phyloP scores from a whole-genome alignment of 2,888 invertebrate species.

The Lycophotia porphyrea region DNA sequence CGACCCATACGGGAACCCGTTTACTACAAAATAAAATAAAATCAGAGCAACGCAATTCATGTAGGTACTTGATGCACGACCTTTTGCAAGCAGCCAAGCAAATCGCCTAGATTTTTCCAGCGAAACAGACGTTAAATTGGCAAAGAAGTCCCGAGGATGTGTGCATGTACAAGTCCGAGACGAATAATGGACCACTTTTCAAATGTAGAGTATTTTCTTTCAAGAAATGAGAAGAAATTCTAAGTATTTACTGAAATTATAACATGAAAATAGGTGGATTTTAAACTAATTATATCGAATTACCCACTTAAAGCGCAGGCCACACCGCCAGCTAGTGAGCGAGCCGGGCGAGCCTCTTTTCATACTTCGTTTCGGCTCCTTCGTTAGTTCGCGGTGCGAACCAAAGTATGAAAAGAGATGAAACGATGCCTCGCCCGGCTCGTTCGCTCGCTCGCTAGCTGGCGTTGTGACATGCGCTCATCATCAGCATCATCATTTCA shows the following conservation, averaged over 20 bases:
- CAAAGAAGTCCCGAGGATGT: constrained; percentile 71
- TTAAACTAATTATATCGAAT: not conserved
- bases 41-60: constrained; percentile 72
- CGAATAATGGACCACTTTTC: constrained; percentile 27
- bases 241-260: not conserved
- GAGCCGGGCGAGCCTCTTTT: too few species aligned
- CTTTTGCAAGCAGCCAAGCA: constrained; percentile 70
- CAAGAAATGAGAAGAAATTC: not conserved
- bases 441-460: too few species aligned
- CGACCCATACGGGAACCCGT: constrained; percentile 70
- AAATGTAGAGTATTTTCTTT: not conserved
- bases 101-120: constrained; percentile 77
- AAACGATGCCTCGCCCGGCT: too few species aligned
- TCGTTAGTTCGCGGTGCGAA: too few species aligned
- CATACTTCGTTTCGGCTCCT: too few species aligned
- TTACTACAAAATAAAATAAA: constrained; percentile 72
- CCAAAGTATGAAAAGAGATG: too few species aligned
- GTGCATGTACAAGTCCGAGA: constrained; percentile 57
- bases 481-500: too few species aligned
- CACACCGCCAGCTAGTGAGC: too few species aligned
- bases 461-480: too few species aligned
- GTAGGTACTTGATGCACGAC: constrained; percentile 67
- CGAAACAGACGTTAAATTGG: constrained; percentile 75
- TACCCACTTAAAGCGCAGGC: too few species aligned
- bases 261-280: not conserved